Percentiles rank a stretch among this genome's conserved stretches.
Evolutionary conservation across 2,797 vertebrate genomes (phyloP).

Genomic region (Stomatorhinus walkeri): DNA sequence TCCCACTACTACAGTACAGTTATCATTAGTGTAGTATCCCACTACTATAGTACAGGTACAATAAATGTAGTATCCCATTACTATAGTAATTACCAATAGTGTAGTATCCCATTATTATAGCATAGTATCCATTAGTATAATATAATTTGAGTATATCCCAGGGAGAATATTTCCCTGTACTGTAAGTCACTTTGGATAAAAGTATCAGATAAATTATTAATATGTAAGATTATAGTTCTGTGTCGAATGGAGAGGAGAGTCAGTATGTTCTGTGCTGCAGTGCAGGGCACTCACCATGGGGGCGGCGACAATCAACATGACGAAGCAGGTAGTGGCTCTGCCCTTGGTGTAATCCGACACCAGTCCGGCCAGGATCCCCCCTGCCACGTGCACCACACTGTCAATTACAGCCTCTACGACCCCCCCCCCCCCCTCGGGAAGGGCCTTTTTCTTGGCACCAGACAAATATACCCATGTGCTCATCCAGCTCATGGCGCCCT

Average conservation of each 20-base stretch:
- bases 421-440: neutral
- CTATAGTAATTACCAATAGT: neutral
- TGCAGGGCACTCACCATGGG: slow-evolving; percentile 71
- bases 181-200: neutral
- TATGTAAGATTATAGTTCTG: neutral
- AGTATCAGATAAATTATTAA: neutral
- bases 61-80: neutral
- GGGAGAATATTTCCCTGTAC: neutral
- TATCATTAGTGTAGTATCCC: neutral
- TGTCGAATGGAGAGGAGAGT: neutral
- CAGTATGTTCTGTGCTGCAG: neutral
- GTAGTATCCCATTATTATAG: neutral
- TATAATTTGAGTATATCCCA: neutral
- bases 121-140: neutral
- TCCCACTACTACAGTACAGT: neutral
- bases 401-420: neutral
- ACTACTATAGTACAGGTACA: neutral
- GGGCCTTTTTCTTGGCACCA: neutral
- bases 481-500: neutral
- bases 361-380: slow-evolving; percentile 81
- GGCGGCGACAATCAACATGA: slow-evolving; percentile 81
- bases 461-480: neutral
- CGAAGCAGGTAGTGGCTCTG: slow-evolving; percentile 80
- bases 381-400: slow-evolving; percentile 42
- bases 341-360: slow-evolving; percentile 81